Conservation (phyloP, 2,113 vertebrate genomes). For the Ornithorhynchus anatinus region DNA sequence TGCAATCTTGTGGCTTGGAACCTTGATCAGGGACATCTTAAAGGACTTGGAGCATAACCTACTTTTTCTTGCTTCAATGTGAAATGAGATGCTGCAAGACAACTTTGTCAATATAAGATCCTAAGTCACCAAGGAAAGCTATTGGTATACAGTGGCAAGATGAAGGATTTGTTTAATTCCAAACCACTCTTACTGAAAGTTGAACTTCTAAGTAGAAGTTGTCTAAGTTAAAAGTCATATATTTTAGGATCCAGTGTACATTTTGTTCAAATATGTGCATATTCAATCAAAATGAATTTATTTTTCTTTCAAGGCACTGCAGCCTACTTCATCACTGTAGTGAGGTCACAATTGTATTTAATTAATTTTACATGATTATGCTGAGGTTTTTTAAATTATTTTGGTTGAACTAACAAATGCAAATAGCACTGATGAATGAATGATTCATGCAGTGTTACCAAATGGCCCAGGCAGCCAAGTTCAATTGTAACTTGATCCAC, state of each 20-base stretch:
- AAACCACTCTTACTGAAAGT: neutral
- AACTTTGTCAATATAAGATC: neutral
- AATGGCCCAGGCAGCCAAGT: constrained; percentile 10
- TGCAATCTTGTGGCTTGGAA: too few species aligned
- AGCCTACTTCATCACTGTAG: constrained; percentile 59
- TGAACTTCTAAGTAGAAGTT: constrained; percentile 4
- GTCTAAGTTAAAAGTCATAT: constrained; percentile 4
- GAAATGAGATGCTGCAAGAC: neutral
- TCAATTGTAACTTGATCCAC: constrained; percentile 10
- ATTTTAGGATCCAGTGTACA: constrained; percentile 7
- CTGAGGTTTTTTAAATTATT: constrained; percentile 66
- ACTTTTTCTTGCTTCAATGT: too few species aligned
- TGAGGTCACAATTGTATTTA: constrained; percentile 51
- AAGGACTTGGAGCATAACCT: too few species aligned
- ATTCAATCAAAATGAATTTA: constrained; percentile 52
- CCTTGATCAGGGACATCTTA: too few species aligned
- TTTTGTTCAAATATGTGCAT: constrained; percentile 29
- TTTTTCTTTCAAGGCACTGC: constrained; percentile 59
- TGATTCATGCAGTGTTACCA: constrained; percentile 25
- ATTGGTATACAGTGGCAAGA: neutral
- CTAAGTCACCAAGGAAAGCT: neutral
- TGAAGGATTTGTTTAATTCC: neutral
- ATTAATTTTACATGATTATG: constrained; percentile 60
- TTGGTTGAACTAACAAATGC: constrained; percentile 6
- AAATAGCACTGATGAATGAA: constrained; percentile 43